Evolutionary conservation across 2,113 vertebrate genomes (phyloP), one percentile per base, ranked within the genome.

Genomic region (Bubo scandiacus): DNA sequence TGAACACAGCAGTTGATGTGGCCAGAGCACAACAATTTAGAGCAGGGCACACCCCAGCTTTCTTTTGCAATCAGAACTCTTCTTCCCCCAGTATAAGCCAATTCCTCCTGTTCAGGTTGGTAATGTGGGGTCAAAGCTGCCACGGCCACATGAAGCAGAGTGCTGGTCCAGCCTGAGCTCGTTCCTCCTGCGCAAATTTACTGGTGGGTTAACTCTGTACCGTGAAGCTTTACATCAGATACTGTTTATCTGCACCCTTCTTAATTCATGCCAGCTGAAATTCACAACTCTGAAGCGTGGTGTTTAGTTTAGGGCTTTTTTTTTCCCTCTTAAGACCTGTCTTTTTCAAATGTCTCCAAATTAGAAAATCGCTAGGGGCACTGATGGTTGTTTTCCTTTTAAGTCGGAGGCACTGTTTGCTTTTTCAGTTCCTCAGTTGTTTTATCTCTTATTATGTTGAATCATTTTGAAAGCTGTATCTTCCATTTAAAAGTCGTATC

Each of bases 401-500:
- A 97, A 97, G 91, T 93, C 91, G 92, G 94, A 97, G 94, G 75
- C 93, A 96, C 86, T 93, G 86, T 92, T 90, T 92, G 96, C 87
- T 95, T 97, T 95, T 97, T 96, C 67, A 80, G 73, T 77, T 96
- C 93, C 81, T 96, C 88, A 32, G 92, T 57, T 62, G 91, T 96
- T 97, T 96, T 74, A 97, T 95, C 90, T 95, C 80, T 93, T 72
- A 88, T 92, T 97, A 96, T 88, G 92, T 90, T 88, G 74, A 95
- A 94, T 91, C 63, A 66, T 95, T 96, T 96, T 94, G 95, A 97
- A 97, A 96, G 93, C 81, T 94, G 57, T 95, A 94, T 93, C 86
- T 95, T 74, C 90, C 78, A 74, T 93, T 97, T 92, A 92, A 96
- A 96, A 97, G 95, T 96, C 87, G 2, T 96, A 94, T 95, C 89